Conservation (phyloP, 2,113 vertebrate genomes). For the Dendropsophus ebraccatus region DNA sequence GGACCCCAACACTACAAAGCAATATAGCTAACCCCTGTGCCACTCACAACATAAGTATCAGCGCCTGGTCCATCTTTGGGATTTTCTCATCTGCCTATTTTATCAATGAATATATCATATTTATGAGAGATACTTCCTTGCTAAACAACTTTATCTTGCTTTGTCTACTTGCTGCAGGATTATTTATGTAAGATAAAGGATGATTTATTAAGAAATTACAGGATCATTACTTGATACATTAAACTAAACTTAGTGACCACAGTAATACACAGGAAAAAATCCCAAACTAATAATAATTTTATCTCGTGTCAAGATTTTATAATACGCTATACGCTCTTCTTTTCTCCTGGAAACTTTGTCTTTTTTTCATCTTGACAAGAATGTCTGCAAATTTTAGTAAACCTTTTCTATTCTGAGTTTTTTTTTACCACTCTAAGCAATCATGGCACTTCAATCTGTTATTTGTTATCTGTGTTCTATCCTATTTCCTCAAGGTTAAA, state of each 20-base stretch:
- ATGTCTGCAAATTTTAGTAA: slow-evolving; percentile 16
- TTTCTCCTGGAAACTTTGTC: neutral
- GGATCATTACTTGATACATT: slow-evolving; percentile 68
- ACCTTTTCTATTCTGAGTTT: slow-evolving; percentile 25
- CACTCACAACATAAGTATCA: too few species aligned
- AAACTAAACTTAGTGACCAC: slow-evolving; percentile 72
- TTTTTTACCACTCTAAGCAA: slow-evolving; percentile 42
- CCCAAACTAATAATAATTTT: slow-evolving; percentile 63
- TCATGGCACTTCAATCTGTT: slow-evolving; percentile 51
- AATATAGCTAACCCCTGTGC: too few species aligned
- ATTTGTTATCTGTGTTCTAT: slow-evolving; percentile 58
- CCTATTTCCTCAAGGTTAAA: slow-evolving; percentile 60
- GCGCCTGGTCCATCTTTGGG: too few species aligned
- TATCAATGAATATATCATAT: too few species aligned
- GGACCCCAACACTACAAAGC: too few species aligned
- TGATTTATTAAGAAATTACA: slow-evolving; percentile 70
- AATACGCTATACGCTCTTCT: neutral
- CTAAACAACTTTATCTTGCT: slow-evolving; percentile 76
- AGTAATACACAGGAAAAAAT: slow-evolving; percentile 69
- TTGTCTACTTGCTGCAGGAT: slow-evolving; percentile 68
- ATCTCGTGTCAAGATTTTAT: neutral
- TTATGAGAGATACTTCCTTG: slow-evolving; percentile 76
- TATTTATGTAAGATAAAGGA: slow-evolving; percentile 73
- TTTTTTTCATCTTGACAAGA: neutral
- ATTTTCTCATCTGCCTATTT: too few species aligned